phyloP scores from a whole-genome alignment of 1,140 invertebrate genomes.

The Pteromalus puparum region DNA sequence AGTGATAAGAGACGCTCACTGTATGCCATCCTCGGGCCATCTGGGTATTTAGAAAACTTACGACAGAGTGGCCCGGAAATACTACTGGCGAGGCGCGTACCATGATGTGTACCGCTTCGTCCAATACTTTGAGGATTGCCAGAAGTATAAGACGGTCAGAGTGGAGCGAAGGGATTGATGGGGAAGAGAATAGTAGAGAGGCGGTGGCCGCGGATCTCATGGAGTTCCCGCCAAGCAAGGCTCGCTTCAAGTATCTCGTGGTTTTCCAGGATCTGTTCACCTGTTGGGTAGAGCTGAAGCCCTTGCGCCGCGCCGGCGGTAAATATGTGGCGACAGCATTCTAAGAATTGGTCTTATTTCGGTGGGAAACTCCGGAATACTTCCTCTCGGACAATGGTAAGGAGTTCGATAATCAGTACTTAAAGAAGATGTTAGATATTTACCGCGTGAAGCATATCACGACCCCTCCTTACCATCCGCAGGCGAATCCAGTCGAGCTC shows the following conservation, averaged over 20 bases:
- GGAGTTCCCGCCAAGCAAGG: too few species aligned
- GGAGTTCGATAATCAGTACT: conserved; percentile 42
- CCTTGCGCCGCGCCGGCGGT: not conserved
- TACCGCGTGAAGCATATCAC: conserved; percentile 59
- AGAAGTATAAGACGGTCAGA: conserved; percentile 25
- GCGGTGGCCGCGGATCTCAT: too few species aligned
- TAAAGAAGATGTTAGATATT: conserved; percentile 17
- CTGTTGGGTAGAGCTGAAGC: conserved; percentile 31
- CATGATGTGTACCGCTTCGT: conserved; percentile 40
- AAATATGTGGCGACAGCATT: not conserved
- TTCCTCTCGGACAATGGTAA: conserved; percentile 20
- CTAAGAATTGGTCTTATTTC: too few species aligned
- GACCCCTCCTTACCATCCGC: conserved; percentile 67
- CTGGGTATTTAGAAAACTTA: conserved; percentile 54
- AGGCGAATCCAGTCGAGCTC: conserved; percentile 69
- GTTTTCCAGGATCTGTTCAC: conserved; percentile 65
- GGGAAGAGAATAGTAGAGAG: not conserved
- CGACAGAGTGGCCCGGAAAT: conserved; percentile 37
- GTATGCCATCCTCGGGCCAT: conserved; percentile 51
- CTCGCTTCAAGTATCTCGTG: conserved; percentile 47
- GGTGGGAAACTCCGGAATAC: conserved; percentile 6
- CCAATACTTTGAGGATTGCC: conserved; percentile 26
- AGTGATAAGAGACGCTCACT: conserved; percentile 46
- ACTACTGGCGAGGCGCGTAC: conserved; percentile 55
- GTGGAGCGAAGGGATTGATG: conserved; percentile 32